These are phyloP conservation scores for Furcula furcula DNA, from an alignment of 2,888 invertebrate genomes.

Conservation along the genomic window DNA sequence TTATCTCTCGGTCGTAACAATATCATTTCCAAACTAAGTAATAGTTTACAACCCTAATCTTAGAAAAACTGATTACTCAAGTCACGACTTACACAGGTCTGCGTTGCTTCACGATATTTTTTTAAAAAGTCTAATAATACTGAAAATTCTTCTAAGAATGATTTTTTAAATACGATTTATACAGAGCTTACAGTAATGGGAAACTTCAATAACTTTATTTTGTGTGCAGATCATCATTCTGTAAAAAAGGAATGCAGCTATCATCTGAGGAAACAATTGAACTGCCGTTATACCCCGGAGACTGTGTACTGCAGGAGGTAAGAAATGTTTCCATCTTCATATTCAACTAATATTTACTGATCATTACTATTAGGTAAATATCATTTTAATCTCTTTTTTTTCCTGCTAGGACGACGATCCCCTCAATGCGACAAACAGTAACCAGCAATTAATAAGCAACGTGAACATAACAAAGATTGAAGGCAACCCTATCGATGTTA, in stretches of 20 bases:
- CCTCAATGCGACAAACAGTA: constrained; percentile 35
- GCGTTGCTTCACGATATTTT: too few relatives aligned
- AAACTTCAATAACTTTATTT: too few relatives aligned
- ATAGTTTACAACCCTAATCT: too few relatives aligned
- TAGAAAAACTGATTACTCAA: too few relatives aligned
- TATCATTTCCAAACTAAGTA: too few relatives aligned
- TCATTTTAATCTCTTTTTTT: background rate
- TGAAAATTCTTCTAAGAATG: too few relatives aligned
- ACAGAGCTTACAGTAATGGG: too few relatives aligned
- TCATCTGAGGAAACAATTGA: constrained; percentile 88
- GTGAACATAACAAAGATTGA: constrained; percentile 50
- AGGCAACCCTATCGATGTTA: constrained; percentile 43
- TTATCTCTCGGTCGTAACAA: too few relatives aligned
- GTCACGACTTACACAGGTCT: too few relatives aligned
- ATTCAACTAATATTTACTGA: background rate
- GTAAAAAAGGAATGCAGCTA: constrained; percentile 87
- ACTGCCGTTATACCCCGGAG: constrained; percentile 88
- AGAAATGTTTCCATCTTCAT: too few relatives aligned
- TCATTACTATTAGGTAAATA: background rate
- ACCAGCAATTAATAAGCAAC: constrained; percentile 38
- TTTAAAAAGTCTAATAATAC: too few relatives aligned
- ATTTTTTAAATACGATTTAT: too few relatives aligned
- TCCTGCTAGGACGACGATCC: constrained; percentile 45
- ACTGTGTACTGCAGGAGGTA: constrained; percentile 86
- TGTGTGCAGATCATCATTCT: constrained; percentile 86